Conservation (phyloP, 2,113 vertebrate genomes). For the Alligator mississippiensis region DNA sequence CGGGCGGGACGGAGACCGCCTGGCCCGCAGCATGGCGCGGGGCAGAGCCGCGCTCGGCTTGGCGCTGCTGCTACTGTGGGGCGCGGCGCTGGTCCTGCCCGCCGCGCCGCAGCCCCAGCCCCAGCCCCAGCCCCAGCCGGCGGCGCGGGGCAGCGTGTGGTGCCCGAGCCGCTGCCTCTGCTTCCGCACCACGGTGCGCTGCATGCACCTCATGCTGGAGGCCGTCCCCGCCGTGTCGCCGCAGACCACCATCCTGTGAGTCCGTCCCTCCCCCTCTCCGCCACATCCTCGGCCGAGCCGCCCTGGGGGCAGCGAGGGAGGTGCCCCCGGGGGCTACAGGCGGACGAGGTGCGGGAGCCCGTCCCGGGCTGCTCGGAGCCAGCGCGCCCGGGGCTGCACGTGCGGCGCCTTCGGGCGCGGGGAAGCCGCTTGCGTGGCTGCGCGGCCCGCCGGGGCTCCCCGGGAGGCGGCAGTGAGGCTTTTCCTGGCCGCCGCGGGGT, state of each 20-base stretch:
- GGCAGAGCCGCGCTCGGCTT: not conserved
- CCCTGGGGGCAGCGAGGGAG: too few relatives aligned
- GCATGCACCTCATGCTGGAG: conserved; percentile 97
- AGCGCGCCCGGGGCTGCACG: not conserved
- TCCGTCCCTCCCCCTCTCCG: too few relatives aligned
- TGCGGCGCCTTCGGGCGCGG: too few relatives aligned
- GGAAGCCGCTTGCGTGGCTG: too few relatives aligned
- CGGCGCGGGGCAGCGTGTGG: conserved; percentile 74
- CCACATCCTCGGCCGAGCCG: too few relatives aligned
- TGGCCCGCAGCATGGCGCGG: conserved; percentile 65
- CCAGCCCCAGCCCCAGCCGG: conserved; percentile 32
- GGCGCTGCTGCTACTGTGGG: conserved; percentile 40
- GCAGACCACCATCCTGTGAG: conserved; percentile 96
- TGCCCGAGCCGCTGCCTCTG: conserved; percentile 96
- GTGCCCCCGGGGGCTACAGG: not conserved
- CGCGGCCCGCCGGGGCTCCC: not conserved
- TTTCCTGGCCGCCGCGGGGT: too few relatives aligned
- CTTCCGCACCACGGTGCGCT: conserved; percentile 96
- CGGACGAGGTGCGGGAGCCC: not conserved
- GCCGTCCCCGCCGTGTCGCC: conserved; percentile 89
- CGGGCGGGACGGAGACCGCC: conserved; percentile 22
- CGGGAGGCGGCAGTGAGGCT: not conserved
- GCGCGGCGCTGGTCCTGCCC: conserved; percentile 56
- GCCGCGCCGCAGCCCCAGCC: conserved; percentile 53
- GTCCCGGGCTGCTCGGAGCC: not conserved